phyloP scores from a whole-genome alignment of 2,888 invertebrate species.

The Xanthia icteritia region DNA sequence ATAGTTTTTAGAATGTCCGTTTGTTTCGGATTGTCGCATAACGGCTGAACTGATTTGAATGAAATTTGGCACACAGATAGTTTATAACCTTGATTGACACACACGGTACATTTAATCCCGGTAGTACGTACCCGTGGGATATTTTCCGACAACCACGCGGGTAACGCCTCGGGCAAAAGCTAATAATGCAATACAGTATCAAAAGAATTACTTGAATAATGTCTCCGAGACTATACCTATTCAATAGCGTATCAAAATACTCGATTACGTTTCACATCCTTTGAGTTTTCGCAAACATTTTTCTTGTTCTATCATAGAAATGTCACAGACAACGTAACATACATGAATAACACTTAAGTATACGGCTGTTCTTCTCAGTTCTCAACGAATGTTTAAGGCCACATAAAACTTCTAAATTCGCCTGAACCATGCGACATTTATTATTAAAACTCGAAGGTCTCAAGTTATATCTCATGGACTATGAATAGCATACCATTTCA shows the following conservation, averaged over 20 bases:
- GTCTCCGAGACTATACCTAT: slow-evolving; percentile 11
- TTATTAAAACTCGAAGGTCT: slow-evolving; percentile 37
- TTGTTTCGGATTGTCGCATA: too few species aligned
- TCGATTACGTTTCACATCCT: not conserved
- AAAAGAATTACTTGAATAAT: slow-evolving; percentile 42
- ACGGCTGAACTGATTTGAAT: too few species aligned
- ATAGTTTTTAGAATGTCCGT: too few species aligned
- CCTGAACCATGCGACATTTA: slow-evolving; percentile 17
- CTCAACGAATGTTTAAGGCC: slow-evolving; percentile 17
- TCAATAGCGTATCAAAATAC: slow-evolving; percentile 13
- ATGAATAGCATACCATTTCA: slow-evolving; percentile 30
- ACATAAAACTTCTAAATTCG: slow-evolving; percentile 33
- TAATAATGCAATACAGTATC: slow-evolving; percentile 37
- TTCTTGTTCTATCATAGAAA: slow-evolving; percentile 16
- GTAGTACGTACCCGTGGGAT: too few species aligned
- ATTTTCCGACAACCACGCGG: too few species aligned
- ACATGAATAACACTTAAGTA: not conserved
- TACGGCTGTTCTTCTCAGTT: not conserved
- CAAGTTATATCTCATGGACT: slow-evolving; percentile 11
- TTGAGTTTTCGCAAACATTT: not conserved
- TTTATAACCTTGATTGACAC: too few species aligned
- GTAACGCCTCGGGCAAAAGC: too few species aligned
- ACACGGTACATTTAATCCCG: too few species aligned
- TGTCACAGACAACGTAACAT: not conserved
- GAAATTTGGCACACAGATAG: too few species aligned